Conservation (phyloP, 2,888 invertebrate species). For the Agrochola lota region DNA sequence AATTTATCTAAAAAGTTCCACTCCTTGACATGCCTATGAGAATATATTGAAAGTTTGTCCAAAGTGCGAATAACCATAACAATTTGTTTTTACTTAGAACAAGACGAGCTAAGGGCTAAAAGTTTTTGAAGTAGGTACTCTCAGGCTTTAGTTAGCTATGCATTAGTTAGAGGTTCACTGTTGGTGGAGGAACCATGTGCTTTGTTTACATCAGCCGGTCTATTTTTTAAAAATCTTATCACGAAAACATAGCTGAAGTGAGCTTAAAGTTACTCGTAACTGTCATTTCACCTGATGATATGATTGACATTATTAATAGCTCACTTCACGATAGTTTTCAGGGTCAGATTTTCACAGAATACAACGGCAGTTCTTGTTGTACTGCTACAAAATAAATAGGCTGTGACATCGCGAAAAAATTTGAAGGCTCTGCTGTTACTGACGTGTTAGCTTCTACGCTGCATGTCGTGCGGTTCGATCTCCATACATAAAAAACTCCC, state of each 20-base stretch:
- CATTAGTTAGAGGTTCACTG: constrained; percentile 34
- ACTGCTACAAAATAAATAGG: no score
- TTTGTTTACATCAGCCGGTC: neutral
- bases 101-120: constrained; percentile 48
- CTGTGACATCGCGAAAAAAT: neutral
- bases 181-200: neutral
- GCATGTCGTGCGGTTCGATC: neutral
- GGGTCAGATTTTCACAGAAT: no score
- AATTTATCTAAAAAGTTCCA: constrained; percentile 59
- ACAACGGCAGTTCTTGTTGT: no score
- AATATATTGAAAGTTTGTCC: constrained; percentile 62
- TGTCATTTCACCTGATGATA: no score
- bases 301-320: no score
- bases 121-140: constrained; percentile 54
- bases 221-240: neutral
- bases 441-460: neutral
- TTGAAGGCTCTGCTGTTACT: neutral
- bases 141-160: constrained; percentile 19
- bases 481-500: no score
- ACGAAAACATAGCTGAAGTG: neutral
- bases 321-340: no score
- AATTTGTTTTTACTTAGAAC: constrained; percentile 65
- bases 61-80: constrained; percentile 64
- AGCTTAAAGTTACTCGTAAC: no score
- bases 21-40: constrained; percentile 58